Percentiles rank a stretch among this genome's conserved stretches.
Evolutionary conservation across 2,888 invertebrate genomes (phyloP).

Genomic region (Cynaeus angustus): DNA sequence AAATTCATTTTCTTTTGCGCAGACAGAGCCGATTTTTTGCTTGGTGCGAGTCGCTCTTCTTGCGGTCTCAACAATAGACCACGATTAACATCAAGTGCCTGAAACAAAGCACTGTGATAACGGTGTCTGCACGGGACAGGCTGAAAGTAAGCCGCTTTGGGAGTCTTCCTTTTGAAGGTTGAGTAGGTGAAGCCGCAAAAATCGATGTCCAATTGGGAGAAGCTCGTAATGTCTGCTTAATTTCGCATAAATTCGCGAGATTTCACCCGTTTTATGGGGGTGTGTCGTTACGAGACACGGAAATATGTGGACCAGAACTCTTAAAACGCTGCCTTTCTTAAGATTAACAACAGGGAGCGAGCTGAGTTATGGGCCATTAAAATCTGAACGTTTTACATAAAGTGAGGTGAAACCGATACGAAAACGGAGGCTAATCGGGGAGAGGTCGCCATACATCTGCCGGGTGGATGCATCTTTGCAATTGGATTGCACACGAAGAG

Average conservation of each 20-base stretch:
- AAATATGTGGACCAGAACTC: constrained; percentile 43
- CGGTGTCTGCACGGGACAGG: constrained; percentile 69
- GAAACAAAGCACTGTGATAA: constrained; percentile 69
- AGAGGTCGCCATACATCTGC: constrained; percentile 3
- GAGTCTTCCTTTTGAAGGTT: constrained; percentile 59
- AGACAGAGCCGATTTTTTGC: constrained; percentile 23
- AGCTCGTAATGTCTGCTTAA: constrained; percentile 43
- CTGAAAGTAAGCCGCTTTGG: constrained; percentile 59
- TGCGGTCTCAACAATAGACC: constrained; percentile 65
- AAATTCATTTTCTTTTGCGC: constrained; percentile 33
- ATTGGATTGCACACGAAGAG: constrained; percentile 11
- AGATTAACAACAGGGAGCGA: constrained; percentile 39
- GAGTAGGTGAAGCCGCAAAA: constrained; percentile 45
- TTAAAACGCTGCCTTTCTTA: constrained; percentile 26
- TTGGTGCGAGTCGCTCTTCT: constrained; percentile 58
- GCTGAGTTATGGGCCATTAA: constrained; percentile 40
- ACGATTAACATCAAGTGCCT: constrained; percentile 69
- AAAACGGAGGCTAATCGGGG: constrained; percentile 8
- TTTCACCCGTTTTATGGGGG: constrained; percentile 40
- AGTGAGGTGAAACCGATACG: constrained; percentile 31
- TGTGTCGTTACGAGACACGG: constrained; percentile 31
- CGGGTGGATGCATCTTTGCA: constrained; percentile 15
- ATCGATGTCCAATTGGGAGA: constrained; percentile 30
- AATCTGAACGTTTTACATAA: constrained; percentile 42
- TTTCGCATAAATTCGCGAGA: constrained; percentile 49